Base-by-base conservation (phyloP, 2,113 vertebrate species). In the Aegypius monachus region DNA sequence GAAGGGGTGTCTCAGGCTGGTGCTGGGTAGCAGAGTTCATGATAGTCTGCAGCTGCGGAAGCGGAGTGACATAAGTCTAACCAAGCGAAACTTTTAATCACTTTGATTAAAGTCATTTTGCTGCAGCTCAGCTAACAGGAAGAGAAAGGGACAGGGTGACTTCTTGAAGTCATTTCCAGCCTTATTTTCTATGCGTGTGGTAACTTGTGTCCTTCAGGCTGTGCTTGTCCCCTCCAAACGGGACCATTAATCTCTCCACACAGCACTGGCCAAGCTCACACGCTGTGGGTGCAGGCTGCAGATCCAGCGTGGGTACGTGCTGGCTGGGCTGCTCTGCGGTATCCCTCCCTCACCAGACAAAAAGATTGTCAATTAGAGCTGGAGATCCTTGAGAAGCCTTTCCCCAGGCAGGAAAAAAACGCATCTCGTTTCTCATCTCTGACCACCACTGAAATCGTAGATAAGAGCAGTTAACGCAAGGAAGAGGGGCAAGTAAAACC, bases 191-290 rank as follows among this genome's bases (percentile, higher is more conserved):
- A 0, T 16, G 45, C 34, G 0, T 0, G 19, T 9, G 70, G 15
- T 21, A 47, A 9, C 32, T 1, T 0, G 63, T 5, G 65, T 31
- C 55, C 79, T n/a, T 47, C 55, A 19, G 56, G 31, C 56, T 4
- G 25, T 3, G 40, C 78, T 18, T 5, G 18, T 16, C 9, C 38
- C 5, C 22, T 45, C 20, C 31, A 1, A 15, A 2, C 0, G 7
- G 43, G 26, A 16, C 12, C n/a, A 5, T 3, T 16, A 0, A 0
- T 3, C 29, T 12, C 1, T 9, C 43, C 21, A 4, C 42, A 1
- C 2, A 0, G 29, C 7, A 3, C 55, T 5, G 66, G 27, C 65
- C 59, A 2, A 25, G 71, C 22, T 48, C 25, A 0, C 25, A 1
- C 1, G 22, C 36, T 20, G 43, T 0, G 34, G 80, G 34, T 5